phyloP scores from a whole-genome alignment of 2,797 vertebrate genomes.

The Helostoma temminkii region DNA sequence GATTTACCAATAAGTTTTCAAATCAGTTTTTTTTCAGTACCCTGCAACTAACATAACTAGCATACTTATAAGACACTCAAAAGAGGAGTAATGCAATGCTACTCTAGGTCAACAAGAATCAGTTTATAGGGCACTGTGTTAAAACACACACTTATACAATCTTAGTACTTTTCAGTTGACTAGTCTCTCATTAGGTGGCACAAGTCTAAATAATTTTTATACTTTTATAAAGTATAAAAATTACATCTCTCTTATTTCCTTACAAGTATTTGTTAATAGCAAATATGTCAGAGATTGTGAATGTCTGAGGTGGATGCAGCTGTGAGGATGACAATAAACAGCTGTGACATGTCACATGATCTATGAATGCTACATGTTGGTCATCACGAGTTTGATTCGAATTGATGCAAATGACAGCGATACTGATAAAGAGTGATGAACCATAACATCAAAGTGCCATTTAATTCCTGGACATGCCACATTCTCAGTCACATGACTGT shows the following conservation, averaged over 20 bases:
- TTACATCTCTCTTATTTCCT: background rate
- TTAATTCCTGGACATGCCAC: conserved; percentile 56
- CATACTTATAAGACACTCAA: background rate
- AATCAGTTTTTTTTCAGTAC: background rate
- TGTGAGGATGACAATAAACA: conserved; percentile 20
- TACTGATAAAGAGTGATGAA: conserved; percentile 39
- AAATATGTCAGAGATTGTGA: background rate
- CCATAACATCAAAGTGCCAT: conserved; percentile 45
- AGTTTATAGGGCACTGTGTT: background rate
- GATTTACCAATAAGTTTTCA: background rate
- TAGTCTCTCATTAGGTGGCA: too few species aligned
- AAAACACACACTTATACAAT: background rate
- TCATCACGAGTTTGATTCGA: conserved; percentile 63
- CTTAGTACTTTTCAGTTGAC: too few species aligned
- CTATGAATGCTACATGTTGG: conserved; percentile 24
- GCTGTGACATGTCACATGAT: conserved; percentile 49
- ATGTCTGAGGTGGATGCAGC: conserved; percentile 5
- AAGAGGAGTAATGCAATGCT: background rate
- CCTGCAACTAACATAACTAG: conserved; percentile 1
- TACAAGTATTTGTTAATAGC: background rate
- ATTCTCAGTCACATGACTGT: conserved; percentile 74
- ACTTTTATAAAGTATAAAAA: conserved; percentile 7
- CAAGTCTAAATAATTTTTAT: too few species aligned
- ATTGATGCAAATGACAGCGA: conserved; percentile 62
- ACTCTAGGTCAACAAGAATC: background rate